Conservation (phyloP, 2,797 vertebrate genomes). For the Monodelphis domestica region DNA sequence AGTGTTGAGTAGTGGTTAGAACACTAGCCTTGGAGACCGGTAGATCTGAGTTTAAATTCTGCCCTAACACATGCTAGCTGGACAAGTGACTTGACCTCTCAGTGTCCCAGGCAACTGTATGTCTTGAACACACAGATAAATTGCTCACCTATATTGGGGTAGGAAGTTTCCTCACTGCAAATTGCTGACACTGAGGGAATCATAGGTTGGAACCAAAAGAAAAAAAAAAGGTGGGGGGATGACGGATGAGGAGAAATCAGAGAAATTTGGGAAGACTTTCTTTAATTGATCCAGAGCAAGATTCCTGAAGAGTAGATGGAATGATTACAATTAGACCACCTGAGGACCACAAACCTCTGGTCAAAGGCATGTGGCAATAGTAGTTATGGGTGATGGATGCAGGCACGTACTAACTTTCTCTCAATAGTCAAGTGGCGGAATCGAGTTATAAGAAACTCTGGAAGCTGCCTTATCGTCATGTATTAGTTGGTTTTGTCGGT, state of each 20-base stretch:
- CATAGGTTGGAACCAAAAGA: not conserved
- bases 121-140: not conserved
- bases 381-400: not conserved
- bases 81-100: not conserved
- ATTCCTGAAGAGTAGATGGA: not conserved
- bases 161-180: not conserved
- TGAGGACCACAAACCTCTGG: not conserved
- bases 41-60: not conserved
- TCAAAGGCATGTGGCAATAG: not conserved
- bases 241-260: not conserved
- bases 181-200: not conserved
- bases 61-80: not conserved
- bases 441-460: not conserved
- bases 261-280: not conserved
- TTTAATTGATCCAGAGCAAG: not conserved
- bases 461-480: not conserved
- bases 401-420: not conserved
- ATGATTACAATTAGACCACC: not conserved
- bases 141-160: not conserved
- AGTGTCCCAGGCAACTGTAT: not conserved
- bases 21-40: not conserved
- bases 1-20: not conserved
- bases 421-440: not conserved
- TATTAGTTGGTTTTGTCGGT: not conserved
- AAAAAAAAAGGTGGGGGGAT: not conserved